A percentile compares a stretch with the other conserved stretches of the same genome.
phyloP scores from a whole-genome alignment of 2,797 vertebrate genomes.

The Erethizon dorsatum region DNA sequence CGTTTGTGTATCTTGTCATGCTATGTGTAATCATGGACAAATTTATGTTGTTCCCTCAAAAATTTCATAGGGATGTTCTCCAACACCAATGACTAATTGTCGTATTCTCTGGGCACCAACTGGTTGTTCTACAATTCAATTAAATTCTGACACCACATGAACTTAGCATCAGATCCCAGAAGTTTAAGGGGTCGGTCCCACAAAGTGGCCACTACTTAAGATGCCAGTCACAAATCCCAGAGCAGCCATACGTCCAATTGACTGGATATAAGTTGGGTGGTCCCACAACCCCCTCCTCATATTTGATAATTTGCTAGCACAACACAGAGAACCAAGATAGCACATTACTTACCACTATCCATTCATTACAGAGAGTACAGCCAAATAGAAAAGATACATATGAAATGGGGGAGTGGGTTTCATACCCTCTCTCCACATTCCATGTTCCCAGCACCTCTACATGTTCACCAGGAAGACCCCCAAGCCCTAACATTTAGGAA shows the following conservation, averaged over 20 bases:
- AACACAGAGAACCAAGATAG: conserved; percentile 13
- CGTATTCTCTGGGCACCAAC: not conserved
- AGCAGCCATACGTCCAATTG: not conserved
- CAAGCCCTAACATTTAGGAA: not conserved
- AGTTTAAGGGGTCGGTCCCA: not conserved
- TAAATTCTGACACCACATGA: not conserved
- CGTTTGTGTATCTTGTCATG: not conserved
- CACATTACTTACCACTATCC: not conserved
- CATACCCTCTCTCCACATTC: accelerated
- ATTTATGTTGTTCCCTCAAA: not conserved
- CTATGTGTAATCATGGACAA: not conserved
- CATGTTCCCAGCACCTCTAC: not conserved
- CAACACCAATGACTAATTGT: not conserved
- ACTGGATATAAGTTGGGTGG: not conserved
- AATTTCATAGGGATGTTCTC: not conserved
- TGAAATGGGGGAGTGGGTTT: not conserved
- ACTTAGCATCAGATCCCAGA: not conserved
- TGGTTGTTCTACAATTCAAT: not conserved
- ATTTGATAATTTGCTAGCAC: not conserved
- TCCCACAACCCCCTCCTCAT: not conserved
- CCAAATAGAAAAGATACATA: not conserved
- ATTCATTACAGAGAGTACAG: not conserved
- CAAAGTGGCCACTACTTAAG: not conserved
- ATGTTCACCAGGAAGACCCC: not conserved
- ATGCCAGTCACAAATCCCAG: not conserved